Base-by-base conservation (phyloP, 2,113 vertebrate genomes). In the Holacanthus passer region DNA sequence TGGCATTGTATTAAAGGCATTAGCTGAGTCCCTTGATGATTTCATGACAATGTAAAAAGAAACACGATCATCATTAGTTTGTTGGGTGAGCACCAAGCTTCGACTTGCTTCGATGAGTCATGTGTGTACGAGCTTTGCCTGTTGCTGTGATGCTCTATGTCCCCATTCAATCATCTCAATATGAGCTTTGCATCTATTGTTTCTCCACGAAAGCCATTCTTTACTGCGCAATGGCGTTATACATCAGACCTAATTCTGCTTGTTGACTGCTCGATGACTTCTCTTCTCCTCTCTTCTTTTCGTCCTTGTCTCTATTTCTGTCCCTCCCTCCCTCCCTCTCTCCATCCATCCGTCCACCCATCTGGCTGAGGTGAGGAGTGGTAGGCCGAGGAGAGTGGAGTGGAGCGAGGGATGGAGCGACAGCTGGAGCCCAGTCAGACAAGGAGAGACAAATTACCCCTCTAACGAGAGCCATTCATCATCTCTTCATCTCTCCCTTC, bases 371-470 rank as follows among this genome's bases (percentile, higher is more conserved):
- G 91, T 94, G 91, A 93, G 90, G 85, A 90, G 88, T 80, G 87
- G 83, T 88, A 85, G 91, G 91, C 88, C 82, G 87, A 75, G 85
- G 84, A 87, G 88, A 91, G 91, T 83, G 82, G 87, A 87, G 89
- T 78, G 83, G 88, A 90, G 92, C 92, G 87, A 92, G 91, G 92
- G 93, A 94, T 92, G 92, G 92, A 93, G 91, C 92, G 94, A 96
- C 95, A 96, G 94, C 95, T 96, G 95, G 95, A 96, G 93, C 92
- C 91, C 93, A 95, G 93, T 96, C 95, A 95, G 90, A 95, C 85
- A 94, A 95, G 95, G 93, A 95, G 94, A 96, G 95, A 96, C 95
- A 96, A 95, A 96, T 96, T 96, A 95, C 94, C 92, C 89, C 90
- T 88, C 89, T 91, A 94, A 95, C 95, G 94, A 95, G 91, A 95